Conservation (phyloP, 2,113 vertebrate species). For the Phylloscopus whistleri region DNA sequence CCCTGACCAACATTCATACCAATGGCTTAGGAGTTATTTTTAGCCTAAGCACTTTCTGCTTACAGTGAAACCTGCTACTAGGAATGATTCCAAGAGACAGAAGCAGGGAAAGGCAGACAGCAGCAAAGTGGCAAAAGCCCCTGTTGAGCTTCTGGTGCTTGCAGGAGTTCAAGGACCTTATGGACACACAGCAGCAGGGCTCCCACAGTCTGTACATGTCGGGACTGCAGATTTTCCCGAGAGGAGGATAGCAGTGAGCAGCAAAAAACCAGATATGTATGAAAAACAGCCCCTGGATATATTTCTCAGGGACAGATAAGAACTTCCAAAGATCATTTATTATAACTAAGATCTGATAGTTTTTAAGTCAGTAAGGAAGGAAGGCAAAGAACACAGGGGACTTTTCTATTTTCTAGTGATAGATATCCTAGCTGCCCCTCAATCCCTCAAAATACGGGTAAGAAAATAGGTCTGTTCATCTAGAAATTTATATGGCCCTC, state of each 20-base stretch:
- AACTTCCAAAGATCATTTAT: not conserved
- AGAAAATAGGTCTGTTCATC: not conserved
- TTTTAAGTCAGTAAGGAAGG: not conserved
- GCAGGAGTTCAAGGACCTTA: not conserved
- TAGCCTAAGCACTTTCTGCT: slow-evolving; percentile 2
- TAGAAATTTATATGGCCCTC: not conserved
- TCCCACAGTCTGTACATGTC: not conserved
- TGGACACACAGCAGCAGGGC: not conserved
- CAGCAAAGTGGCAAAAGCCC: not conserved
- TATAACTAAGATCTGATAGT: not conserved
- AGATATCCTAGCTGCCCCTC: not conserved
- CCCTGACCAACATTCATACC: slow-evolving; percentile 40
- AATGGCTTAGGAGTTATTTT: slow-evolving; percentile 36
- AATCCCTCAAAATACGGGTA: not conserved
- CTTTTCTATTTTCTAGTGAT: not conserved
- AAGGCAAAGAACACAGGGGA: not conserved
- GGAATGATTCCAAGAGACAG: not conserved
- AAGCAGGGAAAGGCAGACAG: not conserved
- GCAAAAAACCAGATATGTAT: not conserved
- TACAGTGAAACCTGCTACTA: slow-evolving; percentile 6
- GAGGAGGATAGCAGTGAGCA: not conserved
- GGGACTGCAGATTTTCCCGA: not conserved
- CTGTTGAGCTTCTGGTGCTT: not conserved
- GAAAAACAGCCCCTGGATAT: not conserved
- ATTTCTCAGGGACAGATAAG: not conserved